Percentiles rank a stretch among this genome's conserved stretches.
These are phyloP conservation scores for Drosophila mimetica DNA, from an alignment of 2,888 invertebrate species.

Conservation along the genomic window DNA sequence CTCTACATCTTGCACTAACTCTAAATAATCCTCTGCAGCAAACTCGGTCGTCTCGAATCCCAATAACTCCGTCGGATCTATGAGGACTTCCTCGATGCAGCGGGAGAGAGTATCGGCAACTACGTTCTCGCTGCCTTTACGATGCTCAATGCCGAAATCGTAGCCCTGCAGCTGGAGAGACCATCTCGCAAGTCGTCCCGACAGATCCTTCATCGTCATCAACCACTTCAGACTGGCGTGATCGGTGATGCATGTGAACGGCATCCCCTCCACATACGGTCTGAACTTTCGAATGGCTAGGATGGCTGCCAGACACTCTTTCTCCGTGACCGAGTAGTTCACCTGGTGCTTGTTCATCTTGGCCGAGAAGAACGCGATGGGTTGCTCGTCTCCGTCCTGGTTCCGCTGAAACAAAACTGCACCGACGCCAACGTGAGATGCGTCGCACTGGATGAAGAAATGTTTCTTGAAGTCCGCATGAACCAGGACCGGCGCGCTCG, in stretches of 20 bases:
- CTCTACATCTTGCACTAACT: not conserved
- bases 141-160: not conserved
- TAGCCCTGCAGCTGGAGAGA: not conserved
- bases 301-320: too few relatives aligned
- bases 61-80: not conserved
- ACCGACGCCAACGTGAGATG: not conserved
- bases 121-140: not conserved
- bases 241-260: not conserved
- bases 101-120: not conserved
- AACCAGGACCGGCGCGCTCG: not conserved
- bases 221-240: not conserved
- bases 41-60: not conserved
- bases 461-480: not conserved
- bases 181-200: not conserved
- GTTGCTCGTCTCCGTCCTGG: not conserved
- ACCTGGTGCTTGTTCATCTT: not conserved
- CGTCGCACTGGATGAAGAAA: not conserved
- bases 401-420: not conserved
- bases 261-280: not conserved
- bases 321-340: not conserved
- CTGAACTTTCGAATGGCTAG: not conserved
- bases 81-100: not conserved
- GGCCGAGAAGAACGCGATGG: not conserved
- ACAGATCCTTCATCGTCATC: not conserved
- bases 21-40: not conserved